Evolutionary conservation across 2,888 invertebrate species (phyloP).

Genomic region (Tetranychus truncatus): DNA sequence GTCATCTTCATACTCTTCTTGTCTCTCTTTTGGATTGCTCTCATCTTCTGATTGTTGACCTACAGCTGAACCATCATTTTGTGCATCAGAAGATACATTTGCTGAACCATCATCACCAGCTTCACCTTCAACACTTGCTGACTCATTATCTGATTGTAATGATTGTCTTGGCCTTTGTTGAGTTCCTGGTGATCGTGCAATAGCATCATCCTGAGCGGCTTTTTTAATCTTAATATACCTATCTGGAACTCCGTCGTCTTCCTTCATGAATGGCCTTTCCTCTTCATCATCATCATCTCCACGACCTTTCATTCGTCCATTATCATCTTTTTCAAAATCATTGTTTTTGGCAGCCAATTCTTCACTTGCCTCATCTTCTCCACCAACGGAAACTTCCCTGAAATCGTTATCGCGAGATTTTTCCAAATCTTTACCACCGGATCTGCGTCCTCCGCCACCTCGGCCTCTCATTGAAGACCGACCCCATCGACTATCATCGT

Average conservation of each 20-base stretch:
- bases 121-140: not conserved
- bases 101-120: not conserved
- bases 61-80: not conserved
- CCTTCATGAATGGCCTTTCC: not conserved
- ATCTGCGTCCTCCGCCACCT: not conserved
- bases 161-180: not conserved
- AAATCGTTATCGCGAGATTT: not conserved
- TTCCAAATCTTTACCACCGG: not conserved
- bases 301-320: not conserved
- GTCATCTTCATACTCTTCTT: not conserved
- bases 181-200: not conserved
- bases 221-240: not conserved
- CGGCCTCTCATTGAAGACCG: not conserved
- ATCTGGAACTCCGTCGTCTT: not conserved
- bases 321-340: not conserved
- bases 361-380: conserved; percentile 4
- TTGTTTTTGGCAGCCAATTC: not conserved
- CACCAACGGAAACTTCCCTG: not conserved
- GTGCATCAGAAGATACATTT: not conserved
- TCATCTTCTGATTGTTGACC: not conserved
- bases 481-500: not conserved
- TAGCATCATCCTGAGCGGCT: not conserved
- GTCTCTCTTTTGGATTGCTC: not conserved
- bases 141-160: not conserved
- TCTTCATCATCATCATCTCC: not conserved